A percentile compares a stretch with the other conserved stretches of the same genome.
Evolutionary conservation across 2,888 invertebrate genomes (phyloP).

Genomic region (Philereme transversata): DNA sequence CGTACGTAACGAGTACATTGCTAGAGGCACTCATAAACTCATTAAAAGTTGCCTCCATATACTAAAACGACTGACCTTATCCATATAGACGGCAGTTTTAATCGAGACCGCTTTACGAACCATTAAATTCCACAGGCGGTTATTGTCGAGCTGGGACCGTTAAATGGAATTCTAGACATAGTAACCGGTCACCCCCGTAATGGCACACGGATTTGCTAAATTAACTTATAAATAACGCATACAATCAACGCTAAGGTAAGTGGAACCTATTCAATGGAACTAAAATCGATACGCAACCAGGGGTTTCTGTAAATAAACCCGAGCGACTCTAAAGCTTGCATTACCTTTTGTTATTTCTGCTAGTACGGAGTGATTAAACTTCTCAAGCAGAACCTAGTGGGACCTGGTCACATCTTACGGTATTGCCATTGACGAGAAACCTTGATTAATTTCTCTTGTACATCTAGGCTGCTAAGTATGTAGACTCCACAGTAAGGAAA

Average conservation of each 20-base stretch:
- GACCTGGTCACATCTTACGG: constrained; percentile 11
- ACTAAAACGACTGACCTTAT: constrained; percentile 71
- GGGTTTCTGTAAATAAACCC: constrained; percentile 17
- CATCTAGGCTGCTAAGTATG: neutral
- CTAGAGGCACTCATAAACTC: constrained; percentile 72
- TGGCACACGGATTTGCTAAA: constrained; percentile 53
- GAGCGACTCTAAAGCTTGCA: constrained; percentile 12
- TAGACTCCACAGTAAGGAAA: constrained; percentile 29
- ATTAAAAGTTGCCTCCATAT: constrained; percentile 77
- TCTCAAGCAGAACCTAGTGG: neutral
- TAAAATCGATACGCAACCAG: constrained; percentile 31
- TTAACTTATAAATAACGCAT: constrained; percentile 40
- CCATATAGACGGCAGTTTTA: constrained; percentile 76
- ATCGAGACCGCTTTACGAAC: constrained; percentile 76
- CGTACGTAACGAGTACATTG: constrained; percentile 47
- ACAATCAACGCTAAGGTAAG: constrained; percentile 32
- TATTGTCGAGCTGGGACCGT: constrained; percentile 76
- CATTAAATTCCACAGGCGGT: constrained; percentile 75
- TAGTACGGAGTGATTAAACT: constrained; percentile 10
- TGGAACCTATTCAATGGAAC: constrained; percentile 21
- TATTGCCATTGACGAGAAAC: constrained; percentile 12
- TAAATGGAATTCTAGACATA: constrained; percentile 71
- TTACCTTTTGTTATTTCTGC: constrained; percentile 15
- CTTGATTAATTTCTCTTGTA: constrained; percentile 1
- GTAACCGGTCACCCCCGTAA: constrained; percentile 47